Evolutionary conservation across 1,140 invertebrate species (phyloP), one percentile per base, ranked within the genome.

Genomic region (Zelostemma sp.): DNA sequence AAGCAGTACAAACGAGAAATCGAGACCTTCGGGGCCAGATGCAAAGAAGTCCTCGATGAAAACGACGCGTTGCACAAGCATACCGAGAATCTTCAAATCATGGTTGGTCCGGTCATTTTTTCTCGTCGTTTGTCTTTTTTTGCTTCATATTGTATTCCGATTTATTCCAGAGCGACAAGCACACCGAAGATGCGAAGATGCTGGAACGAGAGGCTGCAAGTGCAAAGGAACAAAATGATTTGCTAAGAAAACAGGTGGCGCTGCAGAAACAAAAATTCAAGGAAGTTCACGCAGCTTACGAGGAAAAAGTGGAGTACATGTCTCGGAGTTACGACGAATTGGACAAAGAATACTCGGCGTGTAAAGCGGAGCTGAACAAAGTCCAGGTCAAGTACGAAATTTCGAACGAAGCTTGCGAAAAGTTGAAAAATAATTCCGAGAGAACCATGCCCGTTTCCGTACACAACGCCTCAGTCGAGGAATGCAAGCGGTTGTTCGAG

Each of bases 401-500:
- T 41, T 70, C 88, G 14, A 73, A 73, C 0, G 85, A 89, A 19
- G 80, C 82, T 1, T 85, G 87, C 41, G 87, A 88, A 17, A 86
- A 88, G 59, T 76, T 89, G 50, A 87, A 87, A 67, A 84, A 73
- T 45, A 85, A 87, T 66, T 75, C 79, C 25, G 81, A 87, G 21
- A 85, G 85, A 71, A 87, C 85, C 40, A 87, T 90, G 67, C 86
- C 88, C 2, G 64, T 86, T 11, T 80, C 82, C 2, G 85, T 89
- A 5, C 88, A 90, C 62, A 86, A 79, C 9, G 74, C 85, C 17
- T 86, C 88, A 1, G 85, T 91, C 0, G 87, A 88, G 48, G 90
- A 91, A 72, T 91, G 88, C 55, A 89, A 88, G 79, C 79, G 85
- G 54, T 80, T 89, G 55, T 88, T 90, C 58, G 89, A 91, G 67